Evolutionary conservation across 2,888 invertebrate genomes (phyloP).

Genomic region (Heliconius charithonia): DNA sequence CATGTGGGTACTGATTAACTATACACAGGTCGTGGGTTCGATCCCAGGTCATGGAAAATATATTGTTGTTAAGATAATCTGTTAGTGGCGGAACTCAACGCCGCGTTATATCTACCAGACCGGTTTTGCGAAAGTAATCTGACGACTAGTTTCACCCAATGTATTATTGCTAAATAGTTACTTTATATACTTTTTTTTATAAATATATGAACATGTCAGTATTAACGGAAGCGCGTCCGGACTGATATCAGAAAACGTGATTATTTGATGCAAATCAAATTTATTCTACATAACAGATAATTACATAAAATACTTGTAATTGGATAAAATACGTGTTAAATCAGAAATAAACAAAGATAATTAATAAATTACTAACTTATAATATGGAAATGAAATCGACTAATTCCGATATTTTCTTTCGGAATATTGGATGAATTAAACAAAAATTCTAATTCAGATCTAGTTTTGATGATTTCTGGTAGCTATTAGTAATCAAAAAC

Average conservation of each 20-base stretch:
- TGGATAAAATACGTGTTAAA: constrained; percentile 4
- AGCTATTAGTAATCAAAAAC: neutral
- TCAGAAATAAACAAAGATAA: neutral
- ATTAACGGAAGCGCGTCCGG: constrained; percentile 26
- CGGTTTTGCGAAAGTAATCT: neutral
- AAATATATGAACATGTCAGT: neutral
- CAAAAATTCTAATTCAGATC: neutral
- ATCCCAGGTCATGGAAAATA: neutral
- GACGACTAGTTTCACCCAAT: neutral
- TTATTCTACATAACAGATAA: constrained; percentile 7
- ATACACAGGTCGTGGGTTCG: neutral
- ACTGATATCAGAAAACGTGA: constrained; percentile 29
- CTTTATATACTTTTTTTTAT: neutral
- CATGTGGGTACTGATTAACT: neutral
- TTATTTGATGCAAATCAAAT: constrained; percentile 16
- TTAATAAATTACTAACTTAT: no score
- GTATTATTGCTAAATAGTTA: neutral
- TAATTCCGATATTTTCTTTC: neutral
- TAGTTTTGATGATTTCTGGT: no score
- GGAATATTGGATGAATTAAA: neutral
- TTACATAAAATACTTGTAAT: constrained; percentile 9
- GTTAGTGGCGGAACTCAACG: neutral
- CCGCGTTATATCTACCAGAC: neutral
- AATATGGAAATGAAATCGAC: neutral
- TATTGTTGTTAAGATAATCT: no score